Percentiles rank a stretch among this genome's conserved stretches.
phyloP scores from a whole-genome alignment of 2,797 vertebrate species.

The Anguilla megastoma region DNA sequence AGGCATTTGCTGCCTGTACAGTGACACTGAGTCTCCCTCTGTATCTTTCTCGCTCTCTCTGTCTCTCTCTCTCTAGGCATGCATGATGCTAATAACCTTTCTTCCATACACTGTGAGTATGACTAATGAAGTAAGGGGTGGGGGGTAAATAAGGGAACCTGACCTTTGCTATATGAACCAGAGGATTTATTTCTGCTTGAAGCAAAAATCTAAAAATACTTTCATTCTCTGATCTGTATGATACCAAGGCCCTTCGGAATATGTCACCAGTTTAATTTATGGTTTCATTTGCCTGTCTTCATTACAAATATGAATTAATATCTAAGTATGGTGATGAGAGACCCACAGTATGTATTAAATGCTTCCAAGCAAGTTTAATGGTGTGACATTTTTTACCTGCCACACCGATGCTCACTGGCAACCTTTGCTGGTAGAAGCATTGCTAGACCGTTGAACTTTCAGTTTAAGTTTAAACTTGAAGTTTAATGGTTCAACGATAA shows the following conservation, averaged over 20 bases:
- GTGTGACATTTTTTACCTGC: not conserved
- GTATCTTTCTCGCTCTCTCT: not conserved
- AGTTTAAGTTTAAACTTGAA: no score
- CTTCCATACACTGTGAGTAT: constrained; percentile 75
- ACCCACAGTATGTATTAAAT: no score
- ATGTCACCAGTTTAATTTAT: not conserved
- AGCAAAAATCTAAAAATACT: not conserved
- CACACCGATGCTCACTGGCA: not conserved
- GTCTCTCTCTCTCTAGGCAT: constrained; percentile 58
- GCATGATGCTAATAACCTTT: constrained; percentile 79
- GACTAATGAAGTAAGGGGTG: not conserved
- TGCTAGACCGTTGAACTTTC: not conserved
- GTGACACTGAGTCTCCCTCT: not conserved
- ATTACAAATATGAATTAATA: not conserved
- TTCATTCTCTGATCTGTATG: no score
- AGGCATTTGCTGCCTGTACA: not conserved
- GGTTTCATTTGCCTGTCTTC: not conserved
- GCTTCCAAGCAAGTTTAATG: no score
- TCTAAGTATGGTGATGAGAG: no score
- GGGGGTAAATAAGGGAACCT: not conserved
- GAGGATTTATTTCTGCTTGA: not conserved
- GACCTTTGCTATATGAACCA: not conserved
- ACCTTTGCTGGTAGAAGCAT: not conserved
- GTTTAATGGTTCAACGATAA: no score
- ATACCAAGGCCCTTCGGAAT: no score